Evolutionary conservation across 2,888 invertebrate genomes (phyloP).

Genomic region (Eupithecia vulgata): DNA sequence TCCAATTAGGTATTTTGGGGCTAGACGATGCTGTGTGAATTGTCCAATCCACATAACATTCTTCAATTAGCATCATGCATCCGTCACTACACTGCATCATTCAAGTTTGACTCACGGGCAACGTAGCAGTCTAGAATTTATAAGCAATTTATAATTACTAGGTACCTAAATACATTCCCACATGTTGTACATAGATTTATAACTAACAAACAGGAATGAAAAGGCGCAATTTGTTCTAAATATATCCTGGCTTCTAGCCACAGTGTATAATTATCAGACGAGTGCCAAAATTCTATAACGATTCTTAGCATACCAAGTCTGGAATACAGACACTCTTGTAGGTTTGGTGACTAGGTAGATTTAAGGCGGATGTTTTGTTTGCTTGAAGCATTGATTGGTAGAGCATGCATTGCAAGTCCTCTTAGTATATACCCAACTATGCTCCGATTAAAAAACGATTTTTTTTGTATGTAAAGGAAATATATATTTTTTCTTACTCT

Average conservation of each 20-base stretch:
- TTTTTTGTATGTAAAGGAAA: too few species aligned
- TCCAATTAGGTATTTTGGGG: neutral
- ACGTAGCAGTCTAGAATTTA: conserved; percentile 21
- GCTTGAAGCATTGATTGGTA: neutral
- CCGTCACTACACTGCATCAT: neutral
- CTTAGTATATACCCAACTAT: too few species aligned
- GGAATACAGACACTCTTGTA: conserved; percentile 46
- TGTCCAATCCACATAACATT: neutral
- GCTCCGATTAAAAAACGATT: too few species aligned
- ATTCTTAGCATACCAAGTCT: conserved; percentile 57
- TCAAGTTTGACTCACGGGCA: conserved; percentile 15
- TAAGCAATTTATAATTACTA: conserved; percentile 19
- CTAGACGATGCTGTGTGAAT: neutral
- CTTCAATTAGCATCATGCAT: neutral
- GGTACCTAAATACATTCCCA: conserved; percentile 12
- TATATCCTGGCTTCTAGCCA: conserved; percentile 73
- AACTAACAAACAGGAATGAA: conserved; percentile 53
- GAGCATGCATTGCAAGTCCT: neutral
- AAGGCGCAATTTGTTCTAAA: conserved; percentile 66
- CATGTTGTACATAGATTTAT: conserved; percentile 46
- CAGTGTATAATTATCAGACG: conserved; percentile 68
- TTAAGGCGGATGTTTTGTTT: neutral
- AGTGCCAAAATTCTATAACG: conserved; percentile 75
- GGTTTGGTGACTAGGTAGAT: conserved; percentile 26
- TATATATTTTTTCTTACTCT: too few species aligned